Conservation (phyloP, 2,113 vertebrate genomes). For the Siniperca knerii region DNA sequence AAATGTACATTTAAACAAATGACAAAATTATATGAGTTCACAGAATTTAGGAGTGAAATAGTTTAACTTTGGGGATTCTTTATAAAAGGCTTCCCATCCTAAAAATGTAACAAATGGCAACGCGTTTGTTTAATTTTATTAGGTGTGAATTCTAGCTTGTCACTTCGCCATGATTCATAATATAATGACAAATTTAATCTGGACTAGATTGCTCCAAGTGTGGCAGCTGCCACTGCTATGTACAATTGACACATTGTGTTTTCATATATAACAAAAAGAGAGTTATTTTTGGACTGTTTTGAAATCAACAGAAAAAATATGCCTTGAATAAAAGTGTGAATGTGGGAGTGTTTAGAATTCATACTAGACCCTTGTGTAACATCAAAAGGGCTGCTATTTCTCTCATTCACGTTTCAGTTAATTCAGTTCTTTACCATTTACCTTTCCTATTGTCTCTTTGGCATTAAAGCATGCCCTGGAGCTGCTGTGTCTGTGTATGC, state of each 20-base stretch:
- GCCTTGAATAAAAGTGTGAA: slow-evolving; percentile 46
- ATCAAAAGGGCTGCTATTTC: slow-evolving; percentile 14
- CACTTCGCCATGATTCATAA: slow-evolving; percentile 47
- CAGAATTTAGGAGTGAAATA: no score
- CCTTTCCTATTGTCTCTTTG: background rate
- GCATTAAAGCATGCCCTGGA: background rate
- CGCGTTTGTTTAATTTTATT: slow-evolving; percentile 41
- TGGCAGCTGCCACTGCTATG: slow-evolving; percentile 24
- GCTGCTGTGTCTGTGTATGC: slow-evolving; percentile 4
- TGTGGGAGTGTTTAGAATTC: slow-evolving; percentile 67
- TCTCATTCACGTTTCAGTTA: background rate
- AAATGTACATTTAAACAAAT: background rate
- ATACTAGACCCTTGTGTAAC: slow-evolving; percentile 15
- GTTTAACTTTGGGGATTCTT: background rate
- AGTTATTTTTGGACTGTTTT: slow-evolving; percentile 41
- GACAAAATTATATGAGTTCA: no score
- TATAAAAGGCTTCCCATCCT: background rate
- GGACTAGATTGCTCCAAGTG: slow-evolving; percentile 12
- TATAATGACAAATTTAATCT: slow-evolving; percentile 43
- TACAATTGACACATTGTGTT: slow-evolving; percentile 37
- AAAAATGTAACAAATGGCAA: slow-evolving; percentile 8
- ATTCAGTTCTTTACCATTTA: slow-evolving; percentile 14
- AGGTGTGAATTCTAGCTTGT: slow-evolving; percentile 46
- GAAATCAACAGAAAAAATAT: slow-evolving; percentile 36
- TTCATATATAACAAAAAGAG: slow-evolving; percentile 34